Percentiles rank a stretch among this genome's conserved stretches.
Evolutionary conservation across 2,888 invertebrate species (phyloP).

Genomic region (Didymodactylos carnosus): DNA sequence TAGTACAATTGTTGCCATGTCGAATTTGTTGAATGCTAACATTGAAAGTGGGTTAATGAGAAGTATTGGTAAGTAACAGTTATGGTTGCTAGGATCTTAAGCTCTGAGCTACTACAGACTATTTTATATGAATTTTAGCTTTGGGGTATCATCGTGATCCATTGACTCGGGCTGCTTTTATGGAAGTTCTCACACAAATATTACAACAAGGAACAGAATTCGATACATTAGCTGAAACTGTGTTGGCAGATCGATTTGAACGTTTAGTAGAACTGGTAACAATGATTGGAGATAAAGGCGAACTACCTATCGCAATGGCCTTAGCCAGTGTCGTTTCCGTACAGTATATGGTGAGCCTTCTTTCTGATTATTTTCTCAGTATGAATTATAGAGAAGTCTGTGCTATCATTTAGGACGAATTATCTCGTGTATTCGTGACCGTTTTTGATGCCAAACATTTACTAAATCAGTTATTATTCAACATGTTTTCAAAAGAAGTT

Average conservation of each 20-base stretch:
- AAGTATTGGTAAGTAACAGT: constrained; percentile 39
- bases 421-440: constrained; percentile 82
- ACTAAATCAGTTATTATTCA: constrained; percentile 78
- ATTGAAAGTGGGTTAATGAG: constrained; percentile 95
- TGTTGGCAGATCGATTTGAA: constrained; percentile 73
- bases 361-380: not conserved
- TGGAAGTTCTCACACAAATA: constrained; percentile 93
- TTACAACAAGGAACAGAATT: constrained; percentile 94
- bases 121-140: too few species aligned
- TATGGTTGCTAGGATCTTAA: too few species aligned
- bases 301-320: constrained; percentile 89
- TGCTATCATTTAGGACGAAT: constrained; percentile 45
- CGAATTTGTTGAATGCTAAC: constrained; percentile 81
- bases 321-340: constrained; percentile 82
- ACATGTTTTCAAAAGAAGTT: constrained; percentile 76
- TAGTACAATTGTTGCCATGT: constrained; percentile 88
- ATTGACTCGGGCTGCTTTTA: constrained; percentile 87
- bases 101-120: too few species aligned
- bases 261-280: constrained; percentile 87
- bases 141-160: constrained; percentile 89
- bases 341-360: constrained; percentile 52
- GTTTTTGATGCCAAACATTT: constrained; percentile 89
- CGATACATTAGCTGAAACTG: constrained; percentile 87
- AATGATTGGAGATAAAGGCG: constrained; percentile 88
- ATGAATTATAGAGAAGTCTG: not conserved